phyloP scores from a whole-genome alignment of 2,113 vertebrate species.

The Megaleporinus macrocephalus region DNA sequence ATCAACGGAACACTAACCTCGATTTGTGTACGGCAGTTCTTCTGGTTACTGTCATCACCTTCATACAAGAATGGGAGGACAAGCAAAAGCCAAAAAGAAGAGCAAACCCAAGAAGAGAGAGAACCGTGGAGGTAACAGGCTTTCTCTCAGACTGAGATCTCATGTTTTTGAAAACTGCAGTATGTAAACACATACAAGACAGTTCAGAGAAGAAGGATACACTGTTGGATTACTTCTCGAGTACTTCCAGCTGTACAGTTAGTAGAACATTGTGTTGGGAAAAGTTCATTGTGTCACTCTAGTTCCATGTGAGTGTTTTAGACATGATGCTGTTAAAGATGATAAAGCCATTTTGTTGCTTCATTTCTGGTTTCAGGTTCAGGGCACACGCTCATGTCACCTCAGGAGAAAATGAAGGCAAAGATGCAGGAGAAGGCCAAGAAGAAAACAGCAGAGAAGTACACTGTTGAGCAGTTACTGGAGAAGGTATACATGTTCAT shows the following conservation, averaged over 20 bases:
- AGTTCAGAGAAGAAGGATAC: too few relatives aligned
- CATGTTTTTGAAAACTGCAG: neutral
- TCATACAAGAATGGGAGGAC: slow-evolving; percentile 75
- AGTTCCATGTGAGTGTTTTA: too few relatives aligned
- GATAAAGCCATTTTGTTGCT: too few relatives aligned
- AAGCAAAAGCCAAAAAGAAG: slow-evolving; percentile 79
- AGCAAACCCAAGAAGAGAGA: slow-evolving; percentile 75
- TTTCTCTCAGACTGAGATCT: too few relatives aligned
- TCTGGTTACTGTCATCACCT: neutral
- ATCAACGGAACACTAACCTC: neutral
- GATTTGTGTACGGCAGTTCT: neutral
- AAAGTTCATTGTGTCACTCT: too few relatives aligned
- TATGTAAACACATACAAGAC: too few relatives aligned
- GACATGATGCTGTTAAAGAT: too few relatives aligned
- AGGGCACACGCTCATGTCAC: slow-evolving; percentile 66
- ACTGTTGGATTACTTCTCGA: too few relatives aligned
- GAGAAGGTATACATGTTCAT: slow-evolving; percentile 71
- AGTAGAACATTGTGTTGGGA: too few relatives aligned
- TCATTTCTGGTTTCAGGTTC: slow-evolving; percentile 47
- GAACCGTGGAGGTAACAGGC: slow-evolving; percentile 62
- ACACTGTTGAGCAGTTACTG: slow-evolving; percentile 75
- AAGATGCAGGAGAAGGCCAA: slow-evolving; percentile 80
- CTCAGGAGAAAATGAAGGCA: slow-evolving; percentile 79
- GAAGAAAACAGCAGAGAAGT: slow-evolving; percentile 81
- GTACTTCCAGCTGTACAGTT: too few relatives aligned